phyloP scores from a whole-genome alignment of 2,797 vertebrate species.

The Numenius phaeopus region DNA sequence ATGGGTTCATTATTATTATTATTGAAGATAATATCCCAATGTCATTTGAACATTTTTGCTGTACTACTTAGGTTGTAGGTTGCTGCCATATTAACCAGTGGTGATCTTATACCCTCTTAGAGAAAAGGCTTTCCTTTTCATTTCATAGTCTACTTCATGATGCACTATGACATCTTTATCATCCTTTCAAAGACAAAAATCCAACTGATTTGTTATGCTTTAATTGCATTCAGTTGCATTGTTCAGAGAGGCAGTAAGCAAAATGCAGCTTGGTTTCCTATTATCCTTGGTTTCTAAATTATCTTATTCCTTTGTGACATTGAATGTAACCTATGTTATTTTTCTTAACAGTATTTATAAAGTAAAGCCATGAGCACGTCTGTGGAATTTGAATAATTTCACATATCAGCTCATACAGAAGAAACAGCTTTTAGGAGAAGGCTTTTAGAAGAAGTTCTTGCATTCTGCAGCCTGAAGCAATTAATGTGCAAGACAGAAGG shows the following conservation, averaged over 20 bases:
- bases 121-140: background rate
- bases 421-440: background rate
- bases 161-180: background rate
- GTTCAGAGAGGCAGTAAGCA: background rate
- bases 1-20: background rate
- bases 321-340: background rate
- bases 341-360: background rate
- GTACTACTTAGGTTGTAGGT: background rate
- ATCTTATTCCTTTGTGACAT: background rate
- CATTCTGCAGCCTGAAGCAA: background rate
- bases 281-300: background rate
- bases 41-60: background rate
- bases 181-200: background rate
- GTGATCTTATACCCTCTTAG: background rate
- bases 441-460: background rate
- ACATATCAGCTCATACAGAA: background rate
- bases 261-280: background rate
- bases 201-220: background rate
- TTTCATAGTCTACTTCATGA: background rate
- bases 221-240: background rate
- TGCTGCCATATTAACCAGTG: background rate
- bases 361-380: background rate
- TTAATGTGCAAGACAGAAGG: background rate
- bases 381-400: background rate
- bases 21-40: background rate